Base-by-base conservation (phyloP, 2,888 invertebrate species). In the Melipona bicolor region DNA sequence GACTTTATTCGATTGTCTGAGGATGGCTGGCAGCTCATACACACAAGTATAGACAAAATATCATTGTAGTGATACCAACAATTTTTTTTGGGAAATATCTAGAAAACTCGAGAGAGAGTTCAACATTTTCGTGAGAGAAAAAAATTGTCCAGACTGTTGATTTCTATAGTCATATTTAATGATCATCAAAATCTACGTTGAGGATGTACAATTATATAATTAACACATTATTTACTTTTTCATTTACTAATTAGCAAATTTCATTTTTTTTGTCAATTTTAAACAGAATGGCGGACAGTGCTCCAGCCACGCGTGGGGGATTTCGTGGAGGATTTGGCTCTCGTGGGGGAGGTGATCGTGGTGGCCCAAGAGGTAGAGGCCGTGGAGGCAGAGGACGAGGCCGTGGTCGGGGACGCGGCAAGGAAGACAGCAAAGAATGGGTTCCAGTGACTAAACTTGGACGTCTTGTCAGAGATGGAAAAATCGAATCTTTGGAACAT, bases 401-500 rank as follows among this genome's bases (percentile, higher is more conserved):
- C 80, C 96, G 97, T 85, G 98, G 98, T 21, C 96, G 98, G 92
- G 98, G 98, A 68, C 97, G 97, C 91, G 98, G 98, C 74, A 99
- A 99, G 95, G 99, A 99, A 95, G 98, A 98, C 91, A 98, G 98
- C 92, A 99, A 99, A 94, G 99, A 99, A 95, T 99, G 99, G 99
- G 96, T 98, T 87, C 99, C 99, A 65, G 99, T 99, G 24, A 99
- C 99, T 87, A 99, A 99, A 94, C 96, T 99, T 61, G 99, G 99
- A 24, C 98, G 99, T 92, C 96, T 99, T 79, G 99, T 99, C 5
- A 97, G 98, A 83, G 99, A 99, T 94, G 98, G 98, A 89, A 99
- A 99, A 95, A 99, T 99, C 92, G 97, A 97, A 92, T 97, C 97
- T 77, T 96, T 99, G 83, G 99, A 99, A 95, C 99, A 99, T 95